Evolutionary conservation across 2,888 invertebrate species (phyloP).

Genomic region (Ectemnius continuus): DNA sequence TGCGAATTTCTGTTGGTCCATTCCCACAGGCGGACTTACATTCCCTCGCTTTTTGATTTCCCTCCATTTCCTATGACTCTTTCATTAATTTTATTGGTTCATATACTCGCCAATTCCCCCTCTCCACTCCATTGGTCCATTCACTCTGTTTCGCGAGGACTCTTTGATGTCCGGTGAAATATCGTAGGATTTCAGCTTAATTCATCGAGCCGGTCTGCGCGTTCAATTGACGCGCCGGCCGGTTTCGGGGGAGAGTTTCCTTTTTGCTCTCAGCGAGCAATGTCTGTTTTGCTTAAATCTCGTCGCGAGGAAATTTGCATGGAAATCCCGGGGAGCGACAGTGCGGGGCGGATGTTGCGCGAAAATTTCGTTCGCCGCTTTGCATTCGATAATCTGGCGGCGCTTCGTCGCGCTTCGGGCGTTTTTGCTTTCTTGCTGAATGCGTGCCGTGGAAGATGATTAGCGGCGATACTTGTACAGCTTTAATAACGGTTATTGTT

Average conservation of each 20-base stretch:
- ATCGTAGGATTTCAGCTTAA: too few relatives aligned
- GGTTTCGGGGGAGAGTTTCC: background rate
- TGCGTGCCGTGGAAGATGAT: too few relatives aligned
- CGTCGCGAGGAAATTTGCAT: slow-evolving; percentile 31
- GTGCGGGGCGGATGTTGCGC: too few relatives aligned
- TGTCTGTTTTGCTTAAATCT: slow-evolving; percentile 33
- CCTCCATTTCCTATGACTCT: background rate
- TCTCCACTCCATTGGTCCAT: too few relatives aligned
- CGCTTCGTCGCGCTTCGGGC: too few relatives aligned
- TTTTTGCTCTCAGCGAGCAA: slow-evolving; percentile 8
- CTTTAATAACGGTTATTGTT: too few relatives aligned
- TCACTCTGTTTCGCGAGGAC: background rate
- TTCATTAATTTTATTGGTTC: slow-evolving; percentile 32
- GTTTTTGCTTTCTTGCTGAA: too few relatives aligned
- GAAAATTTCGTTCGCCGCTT: too few relatives aligned
- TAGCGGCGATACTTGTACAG: too few relatives aligned
- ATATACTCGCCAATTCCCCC: background rate
- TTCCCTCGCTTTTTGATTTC: background rate
- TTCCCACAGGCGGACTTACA: slow-evolving; percentile 11
- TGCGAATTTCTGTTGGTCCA: slow-evolving; percentile 34
- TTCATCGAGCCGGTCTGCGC: too few relatives aligned
- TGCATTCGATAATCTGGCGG: too few relatives aligned
- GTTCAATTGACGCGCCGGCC: too few relatives aligned
- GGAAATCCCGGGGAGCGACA: slow-evolving; percentile 24
- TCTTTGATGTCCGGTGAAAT: background rate